Evolutionary conservation across 2,113 vertebrate genomes (phyloP).

Genomic region (Nanger granti): DNA sequence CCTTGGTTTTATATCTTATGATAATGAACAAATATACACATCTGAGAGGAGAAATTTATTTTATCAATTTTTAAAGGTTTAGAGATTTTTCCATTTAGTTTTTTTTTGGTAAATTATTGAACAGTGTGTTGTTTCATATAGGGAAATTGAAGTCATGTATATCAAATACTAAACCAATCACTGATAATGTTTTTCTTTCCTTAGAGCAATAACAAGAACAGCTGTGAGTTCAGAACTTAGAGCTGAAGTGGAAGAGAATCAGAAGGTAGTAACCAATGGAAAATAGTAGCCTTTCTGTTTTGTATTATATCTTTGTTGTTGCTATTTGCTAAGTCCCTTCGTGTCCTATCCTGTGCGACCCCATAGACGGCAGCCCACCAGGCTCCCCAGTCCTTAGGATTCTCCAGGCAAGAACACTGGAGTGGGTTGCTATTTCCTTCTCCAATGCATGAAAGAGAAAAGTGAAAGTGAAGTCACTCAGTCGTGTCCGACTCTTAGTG

Average conservation of each 20-base stretch:
- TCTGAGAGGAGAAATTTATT: not conserved
- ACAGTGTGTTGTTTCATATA: not conserved
- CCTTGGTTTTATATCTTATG: not conserved
- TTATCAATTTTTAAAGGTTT: not conserved
- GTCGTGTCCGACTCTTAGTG: no score
- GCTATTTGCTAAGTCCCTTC: no score
- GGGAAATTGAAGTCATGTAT: not conserved
- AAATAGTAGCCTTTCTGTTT: not conserved
- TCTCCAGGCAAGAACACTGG: no score
- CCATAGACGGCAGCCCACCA: no score
- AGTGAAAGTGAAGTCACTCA: no score
- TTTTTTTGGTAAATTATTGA: conserved; percentile 22
- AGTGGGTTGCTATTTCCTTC: no score
- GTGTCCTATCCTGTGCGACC: no score
- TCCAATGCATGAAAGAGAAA: no score
- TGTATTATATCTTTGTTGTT: not conserved
- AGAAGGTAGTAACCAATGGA: conserved; percentile 86
- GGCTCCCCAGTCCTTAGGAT: no score
- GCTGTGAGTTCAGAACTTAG: conserved; percentile 89
- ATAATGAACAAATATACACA: not conserved
- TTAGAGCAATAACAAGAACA: conserved; percentile 94
- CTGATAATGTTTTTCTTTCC: conserved; percentile 46
- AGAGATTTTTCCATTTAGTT: not conserved
- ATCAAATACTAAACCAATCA: not conserved
- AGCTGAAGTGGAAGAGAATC: conserved; percentile 93